Evolutionary conservation across 2,888 invertebrate genomes (phyloP).

Genomic region (Scotopteryx bipunctaria): DNA sequence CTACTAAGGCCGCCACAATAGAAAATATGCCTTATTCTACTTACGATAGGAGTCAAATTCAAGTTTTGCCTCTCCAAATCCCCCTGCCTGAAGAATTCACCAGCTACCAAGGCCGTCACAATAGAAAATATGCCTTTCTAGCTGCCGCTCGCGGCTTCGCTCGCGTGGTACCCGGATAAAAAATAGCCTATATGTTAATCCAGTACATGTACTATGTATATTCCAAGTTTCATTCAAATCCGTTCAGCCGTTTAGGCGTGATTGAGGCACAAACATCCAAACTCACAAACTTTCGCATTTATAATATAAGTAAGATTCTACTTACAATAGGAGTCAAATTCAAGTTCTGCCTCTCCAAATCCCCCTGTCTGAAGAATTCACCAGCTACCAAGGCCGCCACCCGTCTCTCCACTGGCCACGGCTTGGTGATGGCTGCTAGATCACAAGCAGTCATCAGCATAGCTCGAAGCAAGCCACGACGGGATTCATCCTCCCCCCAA

Average conservation of each 20-base stretch:
- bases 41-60: conserved; percentile 95
- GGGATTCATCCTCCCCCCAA: conserved; percentile 88
- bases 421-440: conserved; percentile 96
- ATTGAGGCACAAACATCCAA: too few relatives aligned
- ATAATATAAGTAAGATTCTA: conserved; percentile 34
- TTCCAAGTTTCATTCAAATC: too few relatives aligned
- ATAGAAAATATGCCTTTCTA: too few relatives aligned
- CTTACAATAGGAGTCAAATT: conserved; percentile 95
- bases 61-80: conserved; percentile 94
- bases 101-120: conserved; percentile 92
- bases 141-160: too few relatives aligned
- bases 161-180: too few relatives aligned
- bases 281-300: too few relatives aligned
- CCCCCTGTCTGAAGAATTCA: conserved; percentile 97
- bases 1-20: conserved; percentile 91
- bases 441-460: conserved; percentile 99
- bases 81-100: conserved; percentile 97
- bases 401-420: conserved; percentile 95
- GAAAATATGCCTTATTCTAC: conserved; percentile 51
- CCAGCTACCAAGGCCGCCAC: conserved; percentile 96
- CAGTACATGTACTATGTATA: too few relatives aligned
- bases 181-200: too few relatives aligned
- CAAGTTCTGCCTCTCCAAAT: conserved; percentile 93
- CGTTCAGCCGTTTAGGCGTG: too few relatives aligned
- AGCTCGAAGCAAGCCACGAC: conserved; percentile 91